Conservation (phyloP, 2,113 vertebrate species). For the Leuciscus idus region DNA sequence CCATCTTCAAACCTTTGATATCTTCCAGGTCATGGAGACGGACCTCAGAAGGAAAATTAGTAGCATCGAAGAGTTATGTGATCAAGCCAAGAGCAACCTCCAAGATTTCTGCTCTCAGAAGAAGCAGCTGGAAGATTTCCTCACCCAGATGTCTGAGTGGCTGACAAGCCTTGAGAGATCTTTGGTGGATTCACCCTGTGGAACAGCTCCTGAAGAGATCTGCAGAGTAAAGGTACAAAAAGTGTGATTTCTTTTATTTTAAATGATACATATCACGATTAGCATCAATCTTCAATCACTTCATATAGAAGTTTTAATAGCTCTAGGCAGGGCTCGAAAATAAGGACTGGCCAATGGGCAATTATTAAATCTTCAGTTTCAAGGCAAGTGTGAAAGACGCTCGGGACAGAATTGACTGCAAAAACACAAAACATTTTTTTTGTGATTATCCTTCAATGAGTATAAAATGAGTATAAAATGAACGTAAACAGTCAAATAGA, state of each 20-base stretch:
- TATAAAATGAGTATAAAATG: no score
- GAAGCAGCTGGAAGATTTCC: slow-evolving; percentile 83
- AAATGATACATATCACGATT: background rate
- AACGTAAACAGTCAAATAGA: no score
- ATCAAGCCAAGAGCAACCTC: slow-evolving; percentile 82
- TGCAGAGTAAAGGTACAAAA: slow-evolving; percentile 87
- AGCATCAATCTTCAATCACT: no score
- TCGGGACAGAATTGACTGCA: no score
- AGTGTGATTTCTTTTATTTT: background rate
- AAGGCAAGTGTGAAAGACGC: no score
- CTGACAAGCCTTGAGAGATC: slow-evolving; percentile 82
- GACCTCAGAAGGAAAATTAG: slow-evolving; percentile 87
- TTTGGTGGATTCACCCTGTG: slow-evolving; percentile 73
- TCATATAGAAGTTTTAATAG: no score
- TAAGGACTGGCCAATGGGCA: no score
- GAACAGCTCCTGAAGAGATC: slow-evolving; percentile 81
- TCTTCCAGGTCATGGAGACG: slow-evolving; percentile 85
- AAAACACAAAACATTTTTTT: no score
- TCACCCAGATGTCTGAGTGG: slow-evolving; percentile 82
- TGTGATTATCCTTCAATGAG: no score
- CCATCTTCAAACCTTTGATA: slow-evolving; percentile 26
- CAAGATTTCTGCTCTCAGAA: slow-evolving; percentile 85
- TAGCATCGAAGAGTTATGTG: slow-evolving; percentile 81
- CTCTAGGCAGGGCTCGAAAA: no score
- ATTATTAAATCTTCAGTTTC: no score